Base-by-base conservation (phyloP, 2,113 vertebrate species). In the Rhineura floridana region DNA sequence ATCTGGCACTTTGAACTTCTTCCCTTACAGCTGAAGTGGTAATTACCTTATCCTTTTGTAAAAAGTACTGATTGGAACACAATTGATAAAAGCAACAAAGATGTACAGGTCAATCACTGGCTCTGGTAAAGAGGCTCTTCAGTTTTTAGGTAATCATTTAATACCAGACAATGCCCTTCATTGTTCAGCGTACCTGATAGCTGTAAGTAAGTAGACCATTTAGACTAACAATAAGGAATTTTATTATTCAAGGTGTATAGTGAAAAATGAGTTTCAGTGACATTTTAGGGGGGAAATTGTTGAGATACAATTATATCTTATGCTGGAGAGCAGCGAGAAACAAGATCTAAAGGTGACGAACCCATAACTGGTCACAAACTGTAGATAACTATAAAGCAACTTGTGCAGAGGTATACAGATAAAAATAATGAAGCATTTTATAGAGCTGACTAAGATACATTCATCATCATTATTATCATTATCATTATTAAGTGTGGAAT, bases 211-310 rank as follows among this genome's bases (percentile, higher is more conserved):
- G 46, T 72, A 84, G 86, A 76, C 70, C 39, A 87, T 46, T 85
- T n/a, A 91, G 89, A 87, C 83, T 80, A 85, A 88, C 86, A 88
- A 85, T 46, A 88, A 33, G 88, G 89, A 91, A 80, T 82, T 46
- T 82, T 65, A 44, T 87, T 1, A 84, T 90, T 91, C 89, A 17
- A 2, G 82, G 21, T 84, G 77, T 44, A 77, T 91, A 39, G 87
- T 62, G 70, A 86, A 92, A 92, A 91, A 5, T 39, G 50, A 81
- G 30, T 93, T 92, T 90, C 67, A 69, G 5, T 89, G 81, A 70
- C 55, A 75, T 84, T 93, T 95, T 92, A 90, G 87, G 82, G 65
- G 84, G 91, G 88, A 84, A 79, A 67, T 48, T 48, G 81, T n/a
- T 87, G 62, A 85, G 76, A 92, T 88, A 17, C 72, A 80, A 81